Conservation (phyloP, 2,888 invertebrate species). For the Folsomia manolachei region DNA sequence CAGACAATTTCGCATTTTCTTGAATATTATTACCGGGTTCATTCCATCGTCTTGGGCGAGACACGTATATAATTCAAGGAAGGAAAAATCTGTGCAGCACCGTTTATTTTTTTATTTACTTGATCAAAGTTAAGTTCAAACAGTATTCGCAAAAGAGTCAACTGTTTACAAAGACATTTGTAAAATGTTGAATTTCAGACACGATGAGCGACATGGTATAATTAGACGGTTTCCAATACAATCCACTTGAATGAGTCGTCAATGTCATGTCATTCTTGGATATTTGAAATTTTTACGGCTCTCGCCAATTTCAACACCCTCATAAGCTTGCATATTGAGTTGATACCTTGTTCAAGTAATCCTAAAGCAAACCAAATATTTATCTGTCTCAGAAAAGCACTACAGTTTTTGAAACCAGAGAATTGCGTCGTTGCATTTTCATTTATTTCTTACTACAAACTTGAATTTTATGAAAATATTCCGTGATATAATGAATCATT, state of each 20-base stretch:
- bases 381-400: no score
- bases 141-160: no score
- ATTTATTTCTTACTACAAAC: no score
- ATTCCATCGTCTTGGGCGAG: neutral
- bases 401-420: no score
- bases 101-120: neutral
- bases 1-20: neutral
- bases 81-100: neutral
- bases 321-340: no score
- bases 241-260: neutral
- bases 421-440: no score
- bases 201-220: neutral
- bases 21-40: neutral
- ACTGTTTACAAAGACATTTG: no score
- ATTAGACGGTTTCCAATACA: neutral
- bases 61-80: neutral
- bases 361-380: no score
- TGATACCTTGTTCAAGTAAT: no score
- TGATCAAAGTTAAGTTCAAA: neutral
- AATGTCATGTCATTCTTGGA: neutral
- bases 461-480: no score
- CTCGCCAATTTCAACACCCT: neutral
- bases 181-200: no score
- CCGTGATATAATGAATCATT: no score
- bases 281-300: neutral